Evolutionary conservation across 2,113 vertebrate species (phyloP).

Genomic region (Psilopsiagon aurifrons): DNA sequence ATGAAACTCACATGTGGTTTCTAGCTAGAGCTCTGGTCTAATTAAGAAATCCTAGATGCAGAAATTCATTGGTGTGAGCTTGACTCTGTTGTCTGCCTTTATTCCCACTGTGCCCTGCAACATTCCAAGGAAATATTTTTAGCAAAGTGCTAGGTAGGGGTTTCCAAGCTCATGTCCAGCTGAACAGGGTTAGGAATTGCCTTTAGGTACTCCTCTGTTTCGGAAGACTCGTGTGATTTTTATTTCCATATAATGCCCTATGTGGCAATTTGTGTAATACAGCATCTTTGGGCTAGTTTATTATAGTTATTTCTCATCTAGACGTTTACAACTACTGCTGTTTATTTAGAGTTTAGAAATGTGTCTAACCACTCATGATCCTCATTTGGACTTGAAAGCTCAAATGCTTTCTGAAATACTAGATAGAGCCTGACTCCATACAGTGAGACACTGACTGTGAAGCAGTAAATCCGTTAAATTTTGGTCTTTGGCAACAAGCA

Average conservation of each 20-base stretch:
- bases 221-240: not conserved
- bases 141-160: not conserved
- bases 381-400: not conserved
- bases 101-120: not conserved
- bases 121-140: not conserved
- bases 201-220: not conserved
- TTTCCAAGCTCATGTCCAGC: not conserved
- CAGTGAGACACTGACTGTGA: not conserved
- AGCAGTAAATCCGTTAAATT: constrained; percentile 19
- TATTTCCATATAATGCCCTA: not conserved
- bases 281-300: not conserved
- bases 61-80: not conserved
- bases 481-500: not conserved
- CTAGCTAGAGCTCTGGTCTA: not conserved
- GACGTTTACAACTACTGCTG: not conserved
- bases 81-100: not conserved
- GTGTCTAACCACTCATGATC: not conserved
- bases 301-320: not conserved
- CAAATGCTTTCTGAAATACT: not conserved
- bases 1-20: not conserved
- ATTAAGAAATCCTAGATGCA: not conserved
- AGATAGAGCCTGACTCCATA: not conserved
- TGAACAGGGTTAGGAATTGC: not conserved
- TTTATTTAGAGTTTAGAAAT: not conserved
- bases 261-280: not conserved